A percentile compares a stretch with the other conserved stretches of the same genome.
phyloP scores from a whole-genome alignment of 2,888 invertebrate genomes.

The Furcula furcula region DNA sequence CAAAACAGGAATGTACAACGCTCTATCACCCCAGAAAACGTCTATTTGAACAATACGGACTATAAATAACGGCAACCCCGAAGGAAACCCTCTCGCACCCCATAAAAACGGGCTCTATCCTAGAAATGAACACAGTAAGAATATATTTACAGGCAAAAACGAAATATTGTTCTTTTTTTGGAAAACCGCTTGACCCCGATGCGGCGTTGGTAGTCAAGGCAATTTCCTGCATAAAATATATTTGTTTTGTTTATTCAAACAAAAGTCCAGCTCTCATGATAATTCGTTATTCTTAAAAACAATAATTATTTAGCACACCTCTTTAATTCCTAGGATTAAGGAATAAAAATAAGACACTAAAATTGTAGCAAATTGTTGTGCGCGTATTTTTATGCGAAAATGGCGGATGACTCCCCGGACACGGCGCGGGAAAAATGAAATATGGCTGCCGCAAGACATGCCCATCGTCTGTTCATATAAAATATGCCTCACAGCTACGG shows the following conservation, averaged over 20 bases:
- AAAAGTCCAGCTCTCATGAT: too few relatives aligned
- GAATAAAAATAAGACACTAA: too few relatives aligned
- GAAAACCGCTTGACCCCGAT: conserved; percentile 27
- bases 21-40: conserved; percentile 24
- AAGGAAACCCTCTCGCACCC: conserved; percentile 25
- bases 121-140: conserved; percentile 10
- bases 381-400: conserved; percentile 48
- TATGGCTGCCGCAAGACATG: conserved; percentile 52
- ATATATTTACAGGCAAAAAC: neutral
- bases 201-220: too few relatives aligned
- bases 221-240: too few relatives aligned
- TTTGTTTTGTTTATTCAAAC: too few relatives aligned
- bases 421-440: conserved; percentile 65
- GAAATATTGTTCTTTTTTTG: conserved; percentile 9
- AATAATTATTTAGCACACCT: too few relatives aligned
- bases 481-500: conserved; percentile 16
- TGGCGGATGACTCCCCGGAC: conserved; percentile 51
- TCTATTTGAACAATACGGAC: conserved; percentile 43
- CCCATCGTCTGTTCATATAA: conserved; percentile 16
- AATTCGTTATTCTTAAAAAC: neutral
- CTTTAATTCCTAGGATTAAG: too few relatives aligned
- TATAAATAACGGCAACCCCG: conserved; percentile 49
- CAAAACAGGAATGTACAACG: conserved; percentile 22
- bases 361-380: neutral
- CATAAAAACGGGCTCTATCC: conserved; percentile 3